A percentile compares a stretch with the other conserved stretches of the same genome.
phyloP scores from a whole-genome alignment of 1,140 invertebrate species.

The Drosophila nebulosa region DNA sequence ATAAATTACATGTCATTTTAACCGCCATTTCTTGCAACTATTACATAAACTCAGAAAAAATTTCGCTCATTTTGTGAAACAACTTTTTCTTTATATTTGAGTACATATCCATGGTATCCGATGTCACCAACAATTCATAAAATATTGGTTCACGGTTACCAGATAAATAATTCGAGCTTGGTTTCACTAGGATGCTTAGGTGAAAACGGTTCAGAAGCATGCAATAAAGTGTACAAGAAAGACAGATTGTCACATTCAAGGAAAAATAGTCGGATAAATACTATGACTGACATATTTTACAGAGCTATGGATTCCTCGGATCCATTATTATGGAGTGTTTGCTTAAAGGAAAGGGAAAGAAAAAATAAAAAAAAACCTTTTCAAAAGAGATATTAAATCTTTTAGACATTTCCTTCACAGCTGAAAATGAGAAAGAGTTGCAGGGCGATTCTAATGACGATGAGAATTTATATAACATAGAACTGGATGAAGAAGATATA shows the following conservation, averaged over 20 bases:
- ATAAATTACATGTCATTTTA: not conserved
- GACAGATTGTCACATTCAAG: too few species aligned
- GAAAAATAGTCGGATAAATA: not conserved
- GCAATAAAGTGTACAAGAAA: too few species aligned
- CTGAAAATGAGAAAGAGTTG: too few species aligned
- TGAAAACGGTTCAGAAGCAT: too few species aligned
- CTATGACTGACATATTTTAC: not conserved
- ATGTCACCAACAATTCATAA: slow-evolving; percentile 4
- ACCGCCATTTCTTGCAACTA: not conserved
- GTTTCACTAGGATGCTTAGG: not conserved
- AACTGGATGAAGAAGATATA: too few species aligned
- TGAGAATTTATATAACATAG: too few species aligned
- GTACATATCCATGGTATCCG: not conserved
- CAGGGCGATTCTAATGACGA: too few species aligned
- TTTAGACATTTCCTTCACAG: too few species aligned
- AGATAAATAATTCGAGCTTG: not conserved
- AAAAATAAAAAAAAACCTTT: too few species aligned
- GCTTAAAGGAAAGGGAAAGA: too few species aligned
- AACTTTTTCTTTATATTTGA: not conserved
- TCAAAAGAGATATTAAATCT: too few species aligned
- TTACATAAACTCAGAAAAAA: not conserved
- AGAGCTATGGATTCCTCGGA: not conserved
- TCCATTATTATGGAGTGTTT: not conserved
- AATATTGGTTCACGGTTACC: not conserved
- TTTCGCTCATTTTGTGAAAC: not conserved